Base-by-base conservation (phyloP, 2,797 vertebrate genomes). In the Labroides dimidiatus region DNA sequence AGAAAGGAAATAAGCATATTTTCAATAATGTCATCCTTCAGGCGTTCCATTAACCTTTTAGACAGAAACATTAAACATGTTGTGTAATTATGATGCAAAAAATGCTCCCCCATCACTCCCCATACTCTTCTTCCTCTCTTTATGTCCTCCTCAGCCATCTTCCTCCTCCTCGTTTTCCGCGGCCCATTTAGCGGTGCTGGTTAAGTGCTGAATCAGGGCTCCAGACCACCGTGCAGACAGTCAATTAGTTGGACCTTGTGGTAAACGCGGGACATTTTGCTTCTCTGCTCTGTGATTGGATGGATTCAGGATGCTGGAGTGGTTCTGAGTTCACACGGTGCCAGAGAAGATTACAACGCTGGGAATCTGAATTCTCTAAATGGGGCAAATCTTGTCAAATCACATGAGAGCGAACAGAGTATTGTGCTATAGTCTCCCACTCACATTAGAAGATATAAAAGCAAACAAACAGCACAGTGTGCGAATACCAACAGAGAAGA, bases 161-260 rank as follows among this genome's bases (percentile, higher is more conserved):
- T 60, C 56, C 59, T 60, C 56, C 44, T 65, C 69, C 15, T 59
- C 50, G 59, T 75, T 64, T 2, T 15, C 41, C 55, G 53, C 50
- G 2, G 59, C 65, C 77, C 80, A 69, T 83, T 84, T 77, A 70
- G 61, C 55, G 55, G 17, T 48, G 60, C 20, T 64, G 59, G 69
- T 78, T 84, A 84, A 91, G 80, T 86, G 86, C 89, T 89, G 86
- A 89, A 66, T 91, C 82, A 78, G 81, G 68, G 9, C 52, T 59
- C 50, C 49, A 23, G 49, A 69, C 20, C 44, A 27, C 66, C 21
- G 52, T 70, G 45, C 75, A 56, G 58, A 60, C 81, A 23, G 88
- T 80, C 84, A 80, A 75, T 89, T 85, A 89, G 82, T n/a, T 39
- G 82, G 68, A 79, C 69, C 69, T 63, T 63, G 70, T 77, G 79